A percentile compares a stretch with the other conserved stretches of the same genome.
Conservation (phyloP, 2,888 invertebrate species). For the Zeuzera pyrina region DNA sequence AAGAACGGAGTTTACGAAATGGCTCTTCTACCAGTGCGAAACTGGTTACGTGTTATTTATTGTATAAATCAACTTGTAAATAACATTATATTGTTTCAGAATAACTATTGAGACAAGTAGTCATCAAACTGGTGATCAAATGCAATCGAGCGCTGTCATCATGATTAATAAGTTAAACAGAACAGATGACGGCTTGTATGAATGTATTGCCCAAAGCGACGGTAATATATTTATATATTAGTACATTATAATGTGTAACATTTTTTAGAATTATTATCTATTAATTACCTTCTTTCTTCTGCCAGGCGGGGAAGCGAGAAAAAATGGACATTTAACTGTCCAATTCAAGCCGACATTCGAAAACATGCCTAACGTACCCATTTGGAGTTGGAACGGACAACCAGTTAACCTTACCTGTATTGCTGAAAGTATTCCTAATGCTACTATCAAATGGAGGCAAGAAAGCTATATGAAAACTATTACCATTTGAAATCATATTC, state of each 20-base stretch:
- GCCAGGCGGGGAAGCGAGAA: constrained; percentile 80
- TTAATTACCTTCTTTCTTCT: constrained; percentile 3
- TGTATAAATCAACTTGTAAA: too few species aligned
- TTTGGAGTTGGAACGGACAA: constrained; percentile 87
- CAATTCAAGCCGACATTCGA: constrained; percentile 88
- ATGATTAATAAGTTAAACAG: constrained; percentile 77
- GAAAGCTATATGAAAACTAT: constrained; percentile 21
- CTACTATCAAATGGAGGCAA: constrained; percentile 89
- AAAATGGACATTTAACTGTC: constrained; percentile 87
- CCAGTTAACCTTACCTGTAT: constrained; percentile 89
- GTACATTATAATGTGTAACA: neutral
- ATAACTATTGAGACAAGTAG: constrained; percentile 75
- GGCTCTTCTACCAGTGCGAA: too few species aligned
- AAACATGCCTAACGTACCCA: constrained; percentile 78
- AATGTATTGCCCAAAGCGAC: constrained; percentile 86
- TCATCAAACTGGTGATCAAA: constrained; percentile 58
- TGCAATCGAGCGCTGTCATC: constrained; percentile 75
- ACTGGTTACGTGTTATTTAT: too few species aligned
- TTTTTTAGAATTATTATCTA: neutral
- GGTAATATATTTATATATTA: constrained; percentile 38
- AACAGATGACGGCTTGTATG: constrained; percentile 90
- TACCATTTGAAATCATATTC: constrained; percentile 4
- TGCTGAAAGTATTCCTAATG: constrained; percentile 92
- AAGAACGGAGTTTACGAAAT: too few species aligned
- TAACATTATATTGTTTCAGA: constrained; percentile 35